Conservation (phyloP, 2,113 vertebrate genomes). For the Urocynchramus pylzowi region DNA sequence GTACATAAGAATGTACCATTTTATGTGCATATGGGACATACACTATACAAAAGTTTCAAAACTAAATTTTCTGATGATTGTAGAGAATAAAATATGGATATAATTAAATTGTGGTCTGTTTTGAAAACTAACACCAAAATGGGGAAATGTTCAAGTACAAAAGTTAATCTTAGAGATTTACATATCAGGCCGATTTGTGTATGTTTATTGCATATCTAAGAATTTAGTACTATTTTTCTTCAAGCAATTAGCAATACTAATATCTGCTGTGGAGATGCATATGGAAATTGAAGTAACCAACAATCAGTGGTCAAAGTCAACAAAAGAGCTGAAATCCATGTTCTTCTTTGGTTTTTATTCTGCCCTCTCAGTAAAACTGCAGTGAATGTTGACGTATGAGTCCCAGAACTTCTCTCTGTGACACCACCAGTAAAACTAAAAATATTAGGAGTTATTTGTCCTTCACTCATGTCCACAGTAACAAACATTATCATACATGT, state of each 20-base stretch:
- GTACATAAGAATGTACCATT: background rate
- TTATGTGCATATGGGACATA: background rate
- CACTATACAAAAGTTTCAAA: background rate
- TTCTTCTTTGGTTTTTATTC: background rate
- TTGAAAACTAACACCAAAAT: background rate
- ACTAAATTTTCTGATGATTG: background rate
- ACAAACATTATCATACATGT: background rate
- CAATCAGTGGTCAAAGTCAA: background rate
- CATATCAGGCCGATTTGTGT: background rate
- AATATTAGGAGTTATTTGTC: background rate
- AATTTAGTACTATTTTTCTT: background rate
- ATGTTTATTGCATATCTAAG: background rate
- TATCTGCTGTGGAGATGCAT: background rate
- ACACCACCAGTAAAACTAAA: background rate
- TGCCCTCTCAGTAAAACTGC: background rate
- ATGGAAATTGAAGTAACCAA: background rate
- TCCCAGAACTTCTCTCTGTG: background rate
- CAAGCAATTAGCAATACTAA: background rate
- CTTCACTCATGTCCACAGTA: background rate
- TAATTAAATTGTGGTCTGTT: background rate
- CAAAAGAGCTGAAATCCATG: background rate
- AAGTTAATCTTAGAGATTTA: background rate
- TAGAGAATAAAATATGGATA: background rate
- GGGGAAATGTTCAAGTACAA: background rate
- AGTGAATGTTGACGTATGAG: background rate